Evolutionary conservation across 2,888 invertebrate species (phyloP).

Genomic region (Diadegma fenestrale): DNA sequence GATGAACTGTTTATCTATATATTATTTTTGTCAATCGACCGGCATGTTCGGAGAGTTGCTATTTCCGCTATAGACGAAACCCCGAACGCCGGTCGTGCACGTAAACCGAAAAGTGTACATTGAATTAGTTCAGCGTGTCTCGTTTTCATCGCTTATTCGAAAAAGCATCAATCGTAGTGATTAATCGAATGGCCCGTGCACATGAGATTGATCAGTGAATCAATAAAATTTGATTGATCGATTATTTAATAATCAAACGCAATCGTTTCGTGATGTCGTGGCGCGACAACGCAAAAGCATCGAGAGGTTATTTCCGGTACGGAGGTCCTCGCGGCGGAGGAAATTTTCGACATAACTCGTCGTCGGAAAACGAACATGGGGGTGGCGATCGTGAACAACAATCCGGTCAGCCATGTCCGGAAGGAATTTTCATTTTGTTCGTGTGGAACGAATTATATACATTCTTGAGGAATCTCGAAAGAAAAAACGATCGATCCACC

Average conservation of each 20-base stretch:
- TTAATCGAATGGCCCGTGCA: background rate
- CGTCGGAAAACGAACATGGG: slow-evolving; percentile 43
- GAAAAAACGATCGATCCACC: background rate
- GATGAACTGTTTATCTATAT: background rate
- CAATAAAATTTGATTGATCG: background rate
- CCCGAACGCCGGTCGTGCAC: background rate
- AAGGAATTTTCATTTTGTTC: background rate
- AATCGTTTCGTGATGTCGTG: slow-evolving; percentile 42
- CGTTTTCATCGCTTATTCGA: background rate
- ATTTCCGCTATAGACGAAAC: background rate
- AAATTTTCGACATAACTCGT: slow-evolving; percentile 27
- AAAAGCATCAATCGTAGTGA: background rate
- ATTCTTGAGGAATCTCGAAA: background rate
- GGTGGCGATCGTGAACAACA: slow-evolving; percentile 43
- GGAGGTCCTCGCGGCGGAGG: slow-evolving; percentile 53
- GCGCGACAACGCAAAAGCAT: slow-evolving; percentile 54
- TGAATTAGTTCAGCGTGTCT: background rate
- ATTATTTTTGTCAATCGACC: background rate
- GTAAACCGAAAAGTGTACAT: background rate
- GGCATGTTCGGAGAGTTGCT: too few species aligned
- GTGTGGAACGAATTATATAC: background rate
- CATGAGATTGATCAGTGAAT: background rate
- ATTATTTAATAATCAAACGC: slow-evolving; percentile 1
- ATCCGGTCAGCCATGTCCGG: slow-evolving; percentile 30
- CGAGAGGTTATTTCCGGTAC: slow-evolving; percentile 61